phyloP scores from a whole-genome alignment of 2,888 invertebrate genomes.

The Cataglyphis cursor region DNA sequence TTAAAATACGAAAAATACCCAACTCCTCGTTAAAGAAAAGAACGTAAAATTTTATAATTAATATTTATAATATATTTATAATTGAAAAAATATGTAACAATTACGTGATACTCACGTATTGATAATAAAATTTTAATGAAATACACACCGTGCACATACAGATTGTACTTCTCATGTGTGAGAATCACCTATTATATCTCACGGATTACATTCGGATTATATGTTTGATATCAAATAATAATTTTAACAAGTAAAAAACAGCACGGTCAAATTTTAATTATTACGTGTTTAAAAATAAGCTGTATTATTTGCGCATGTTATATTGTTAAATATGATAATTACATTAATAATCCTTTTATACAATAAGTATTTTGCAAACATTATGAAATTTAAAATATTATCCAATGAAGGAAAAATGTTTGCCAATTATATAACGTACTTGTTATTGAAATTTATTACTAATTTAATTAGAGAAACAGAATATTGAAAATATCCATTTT shows the following conservation, averaged over 20 bases:
- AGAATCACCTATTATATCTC: background rate
- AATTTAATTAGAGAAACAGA: background rate
- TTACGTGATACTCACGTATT: background rate
- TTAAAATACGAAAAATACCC: background rate
- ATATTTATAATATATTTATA: too few species aligned
- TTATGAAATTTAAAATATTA: conserved; percentile 11
- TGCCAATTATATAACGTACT: background rate
- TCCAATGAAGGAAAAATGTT: background rate
- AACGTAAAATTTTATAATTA: background rate
- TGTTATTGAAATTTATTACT: background rate
- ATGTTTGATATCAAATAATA: conserved; percentile 7
- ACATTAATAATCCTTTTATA: background rate
- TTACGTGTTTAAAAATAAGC: conserved; percentile 17
- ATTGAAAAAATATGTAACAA: background rate
- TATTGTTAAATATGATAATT: conserved; percentile 25
- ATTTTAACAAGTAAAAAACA: background rate
- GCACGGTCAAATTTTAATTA: background rate
- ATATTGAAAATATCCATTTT: background rate
- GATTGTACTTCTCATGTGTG: background rate
- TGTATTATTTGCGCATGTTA: background rate
- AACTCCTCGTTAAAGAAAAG: background rate
- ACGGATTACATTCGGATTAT: background rate
- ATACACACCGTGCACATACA: background rate
- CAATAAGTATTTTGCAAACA: conserved; percentile 7
- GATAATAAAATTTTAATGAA: background rate